Conservation (phyloP, 2,113 vertebrate species). For the Cygnus buccinator region DNA sequence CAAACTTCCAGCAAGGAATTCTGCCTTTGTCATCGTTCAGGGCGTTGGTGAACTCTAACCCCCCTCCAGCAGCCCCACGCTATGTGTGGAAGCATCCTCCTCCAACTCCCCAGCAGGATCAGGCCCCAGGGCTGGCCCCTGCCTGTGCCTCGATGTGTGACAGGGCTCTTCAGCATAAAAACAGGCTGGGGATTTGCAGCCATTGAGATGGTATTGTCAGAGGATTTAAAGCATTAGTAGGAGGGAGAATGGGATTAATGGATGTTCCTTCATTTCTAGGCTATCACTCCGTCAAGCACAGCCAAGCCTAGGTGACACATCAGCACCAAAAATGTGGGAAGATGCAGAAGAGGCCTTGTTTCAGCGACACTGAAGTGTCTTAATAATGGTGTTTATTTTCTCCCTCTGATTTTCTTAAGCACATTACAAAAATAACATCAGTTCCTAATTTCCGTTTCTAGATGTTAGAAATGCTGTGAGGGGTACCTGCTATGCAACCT, state of each 20-base stretch:
- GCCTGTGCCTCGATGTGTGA: background rate
- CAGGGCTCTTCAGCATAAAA: background rate
- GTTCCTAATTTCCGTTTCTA: conserved; percentile 7
- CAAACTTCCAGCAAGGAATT: conserved; percentile 65
- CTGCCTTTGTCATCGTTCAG: conserved; percentile 64
- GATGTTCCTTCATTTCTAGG: background rate
- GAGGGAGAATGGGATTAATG: background rate
- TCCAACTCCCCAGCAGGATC: background rate
- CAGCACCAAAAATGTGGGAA: background rate
- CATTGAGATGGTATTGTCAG: background rate
- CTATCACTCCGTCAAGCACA: background rate
- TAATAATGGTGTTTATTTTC: background rate
- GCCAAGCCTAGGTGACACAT: background rate
- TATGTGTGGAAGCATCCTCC: background rate
- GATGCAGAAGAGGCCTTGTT: background rate
- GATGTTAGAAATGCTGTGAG: background rate
- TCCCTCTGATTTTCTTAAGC: background rate
- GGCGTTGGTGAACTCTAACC: conserved; percentile 21
- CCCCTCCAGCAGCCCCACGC: background rate
- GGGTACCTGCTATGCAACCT: conserved; percentile 2
- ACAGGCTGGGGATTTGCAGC: background rate
- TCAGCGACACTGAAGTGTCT: background rate
- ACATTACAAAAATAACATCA: background rate
- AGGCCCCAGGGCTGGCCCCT: background rate
- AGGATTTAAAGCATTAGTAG: background rate